Conservation (phyloP, 2,888 invertebrate species). For the Noctua comes region DNA sequence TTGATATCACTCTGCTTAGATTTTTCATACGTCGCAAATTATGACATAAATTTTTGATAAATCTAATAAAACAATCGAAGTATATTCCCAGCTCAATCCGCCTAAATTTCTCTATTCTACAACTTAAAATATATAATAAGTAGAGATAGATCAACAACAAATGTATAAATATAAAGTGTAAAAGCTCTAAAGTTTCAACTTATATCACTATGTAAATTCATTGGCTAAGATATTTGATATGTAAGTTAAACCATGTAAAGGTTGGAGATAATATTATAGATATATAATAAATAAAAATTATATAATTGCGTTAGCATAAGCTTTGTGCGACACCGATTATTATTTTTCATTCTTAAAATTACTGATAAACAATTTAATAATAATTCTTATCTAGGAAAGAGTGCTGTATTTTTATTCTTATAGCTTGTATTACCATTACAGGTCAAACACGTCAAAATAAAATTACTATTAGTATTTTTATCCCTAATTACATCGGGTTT, state of each 20-base stretch:
- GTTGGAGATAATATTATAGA: background rate
- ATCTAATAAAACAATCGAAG: slow-evolving; percentile 16
- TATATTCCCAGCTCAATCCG: slow-evolving; percentile 14
- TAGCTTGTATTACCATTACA: background rate
- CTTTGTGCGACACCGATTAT: slow-evolving; percentile 27
- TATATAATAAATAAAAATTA: background rate
- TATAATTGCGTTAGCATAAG: slow-evolving; percentile 24
- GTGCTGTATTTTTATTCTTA: background rate
- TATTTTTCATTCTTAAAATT: background rate
- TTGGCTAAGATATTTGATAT: slow-evolving; percentile 61
- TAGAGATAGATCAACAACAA: slow-evolving; percentile 58
- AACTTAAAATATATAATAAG: slow-evolving; percentile 42
- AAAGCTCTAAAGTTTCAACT: slow-evolving; percentile 58
- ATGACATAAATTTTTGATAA: background rate
- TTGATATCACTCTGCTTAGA: too few relatives aligned
- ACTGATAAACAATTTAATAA: background rate
- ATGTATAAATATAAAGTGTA: slow-evolving; percentile 64
- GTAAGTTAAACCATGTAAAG: slow-evolving; percentile 29
- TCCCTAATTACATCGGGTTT: background rate
- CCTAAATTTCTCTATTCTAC: slow-evolving; percentile 29
- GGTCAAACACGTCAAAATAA: background rate
- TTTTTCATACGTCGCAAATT: background rate
- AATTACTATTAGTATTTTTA: background rate
- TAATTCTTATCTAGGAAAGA: background rate
- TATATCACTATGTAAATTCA: slow-evolving; percentile 58